Percentiles rank a stretch among this genome's conserved stretches.
These are phyloP conservation scores for Drosophila bunnanda DNA, from an alignment of 2,888 invertebrate genomes.

Conservation along the genomic window DNA sequence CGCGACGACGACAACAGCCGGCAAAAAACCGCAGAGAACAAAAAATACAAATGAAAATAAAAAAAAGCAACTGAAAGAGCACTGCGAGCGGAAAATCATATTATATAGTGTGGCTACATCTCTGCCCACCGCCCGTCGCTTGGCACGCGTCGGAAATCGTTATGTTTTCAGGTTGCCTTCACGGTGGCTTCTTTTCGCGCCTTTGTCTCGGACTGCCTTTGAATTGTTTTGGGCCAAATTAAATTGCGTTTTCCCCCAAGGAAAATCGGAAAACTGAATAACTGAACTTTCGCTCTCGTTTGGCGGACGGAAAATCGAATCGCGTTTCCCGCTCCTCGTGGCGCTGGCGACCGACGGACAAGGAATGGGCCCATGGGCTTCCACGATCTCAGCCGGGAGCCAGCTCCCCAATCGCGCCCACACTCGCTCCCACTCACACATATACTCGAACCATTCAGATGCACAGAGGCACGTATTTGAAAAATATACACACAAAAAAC, in stretches of 20 bases:
- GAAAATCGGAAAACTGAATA: not conserved
- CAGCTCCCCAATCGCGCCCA: slow-evolving; percentile 35
- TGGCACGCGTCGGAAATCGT: slow-evolving; percentile 51
- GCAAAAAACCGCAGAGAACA: slow-evolving; percentile 49
- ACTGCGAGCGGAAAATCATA: slow-evolving; percentile 41
- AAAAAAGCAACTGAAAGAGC: slow-evolving; percentile 21
- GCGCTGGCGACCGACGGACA: slow-evolving; percentile 64
- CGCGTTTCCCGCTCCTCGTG: slow-evolving; percentile 67
- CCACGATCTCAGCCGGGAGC: slow-evolving; percentile 66
- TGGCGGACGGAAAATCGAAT: slow-evolving; percentile 5
- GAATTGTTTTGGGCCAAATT: slow-evolving; percentile 43
- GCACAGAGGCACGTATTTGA: slow-evolving; percentile 53
- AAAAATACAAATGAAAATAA: slow-evolving; percentile 8
- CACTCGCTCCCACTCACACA: slow-evolving; percentile 30
- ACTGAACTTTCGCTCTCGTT: slow-evolving; percentile 44
- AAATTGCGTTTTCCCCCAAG: slow-evolving; percentile 38
- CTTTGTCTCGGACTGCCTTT: slow-evolving; percentile 17
- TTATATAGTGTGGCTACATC: slow-evolving; percentile 11
- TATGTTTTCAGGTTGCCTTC: slow-evolving; percentile 16
- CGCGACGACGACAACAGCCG: slow-evolving; percentile 62
- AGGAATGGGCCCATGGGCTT: slow-evolving; percentile 71
- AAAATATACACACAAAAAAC: slow-evolving; percentile 41
- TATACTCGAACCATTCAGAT: slow-evolving; percentile 35
- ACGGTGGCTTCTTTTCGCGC: slow-evolving; percentile 25
- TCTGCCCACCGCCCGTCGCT: slow-evolving; percentile 28